Conservation (phyloP, 1,140 invertebrate species). For the Samia ricini region DNA sequence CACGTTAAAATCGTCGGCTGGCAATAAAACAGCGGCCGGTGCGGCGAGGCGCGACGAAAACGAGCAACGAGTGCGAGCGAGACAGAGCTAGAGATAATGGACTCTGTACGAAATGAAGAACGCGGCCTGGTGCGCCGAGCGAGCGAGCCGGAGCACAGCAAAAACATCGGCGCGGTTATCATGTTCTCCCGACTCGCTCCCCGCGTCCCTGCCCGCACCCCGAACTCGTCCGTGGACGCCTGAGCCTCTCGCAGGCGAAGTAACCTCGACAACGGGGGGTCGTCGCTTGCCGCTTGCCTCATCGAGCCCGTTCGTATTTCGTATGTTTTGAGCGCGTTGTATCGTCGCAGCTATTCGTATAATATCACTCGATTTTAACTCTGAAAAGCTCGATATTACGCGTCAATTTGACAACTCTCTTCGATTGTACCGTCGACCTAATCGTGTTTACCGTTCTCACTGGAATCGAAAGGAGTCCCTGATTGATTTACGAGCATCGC, state of each 20-base stretch:
- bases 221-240: conserved; percentile 59
- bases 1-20: conserved; percentile 76
- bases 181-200: conserved; percentile 39
- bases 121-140: conserved; percentile 59
- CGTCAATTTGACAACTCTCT: conserved; percentile 41
- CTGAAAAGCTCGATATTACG: conserved; percentile 48
- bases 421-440: conserved; percentile 36
- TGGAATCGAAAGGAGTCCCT: conserved; percentile 40
- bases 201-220: conserved; percentile 28
- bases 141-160: conserved; percentile 67
- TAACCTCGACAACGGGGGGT: conserved; percentile 68
- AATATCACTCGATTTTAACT: conserved; percentile 49
- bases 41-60: conserved; percentile 70
- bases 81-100: conserved; percentile 67
- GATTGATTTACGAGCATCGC: conserved; percentile 55
- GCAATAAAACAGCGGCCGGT: conserved; percentile 76
- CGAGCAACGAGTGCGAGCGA: conserved; percentile 52
- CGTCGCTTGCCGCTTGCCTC: conserved; percentile 56
- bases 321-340: conserved; percentile 23
- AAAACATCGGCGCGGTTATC: conserved; percentile 72
- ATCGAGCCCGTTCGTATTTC: conserved; percentile 31
- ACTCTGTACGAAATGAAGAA: conserved; percentile 70
- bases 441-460: conserved; percentile 38
- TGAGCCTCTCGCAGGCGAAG: conserved; percentile 61
- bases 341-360: conserved; percentile 37